A percentile compares a stretch with the other conserved stretches of the same genome.
These are phyloP conservation scores for Blastomussa wellsi DNA, from an alignment of 92 coral and sea anemone species.

Conservation along the genomic window DNA sequence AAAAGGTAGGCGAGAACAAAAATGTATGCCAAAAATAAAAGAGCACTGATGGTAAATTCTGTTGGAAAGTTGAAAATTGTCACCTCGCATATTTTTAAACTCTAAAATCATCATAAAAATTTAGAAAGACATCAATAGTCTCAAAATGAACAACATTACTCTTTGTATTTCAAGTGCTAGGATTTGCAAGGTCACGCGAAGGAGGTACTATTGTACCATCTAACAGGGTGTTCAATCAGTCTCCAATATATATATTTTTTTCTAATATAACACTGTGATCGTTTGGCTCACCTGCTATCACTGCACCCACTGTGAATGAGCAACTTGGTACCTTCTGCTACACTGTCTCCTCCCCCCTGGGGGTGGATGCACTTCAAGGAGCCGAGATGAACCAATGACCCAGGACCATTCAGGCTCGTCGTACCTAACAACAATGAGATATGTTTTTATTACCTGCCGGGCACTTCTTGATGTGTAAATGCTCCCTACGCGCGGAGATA, in stretches of 20 bases:
- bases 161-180: neutral
- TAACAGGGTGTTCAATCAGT: neutral
- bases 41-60: too few species aligned
- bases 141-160: neutral
- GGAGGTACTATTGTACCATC: neutral
- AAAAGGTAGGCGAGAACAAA: neutral
- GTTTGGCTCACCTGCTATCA: slow-evolving; percentile 64
- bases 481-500: neutral
- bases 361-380: slow-evolving; percentile 91
- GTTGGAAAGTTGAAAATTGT: neutral
- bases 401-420: slow-evolving; percentile 82
- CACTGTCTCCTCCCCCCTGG: slow-evolving; percentile 65
- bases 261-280: too few species aligned
- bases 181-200: neutral
- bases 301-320: slow-evolving; percentile 79
- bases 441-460: neutral
- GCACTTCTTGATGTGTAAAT: neutral
- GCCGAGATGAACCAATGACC: slow-evolving; percentile 84
- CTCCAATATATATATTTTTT: too few species aligned
- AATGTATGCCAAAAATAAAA: neutral
- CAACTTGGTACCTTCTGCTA: slow-evolving; percentile 80
- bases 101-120: too few species aligned
- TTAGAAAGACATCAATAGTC: too few species aligned
- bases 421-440: slow-evolving; percentile 56
- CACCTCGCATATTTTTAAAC: neutral